Conservation (phyloP, 2,113 vertebrate species). For the Camelus dromedarius region DNA sequence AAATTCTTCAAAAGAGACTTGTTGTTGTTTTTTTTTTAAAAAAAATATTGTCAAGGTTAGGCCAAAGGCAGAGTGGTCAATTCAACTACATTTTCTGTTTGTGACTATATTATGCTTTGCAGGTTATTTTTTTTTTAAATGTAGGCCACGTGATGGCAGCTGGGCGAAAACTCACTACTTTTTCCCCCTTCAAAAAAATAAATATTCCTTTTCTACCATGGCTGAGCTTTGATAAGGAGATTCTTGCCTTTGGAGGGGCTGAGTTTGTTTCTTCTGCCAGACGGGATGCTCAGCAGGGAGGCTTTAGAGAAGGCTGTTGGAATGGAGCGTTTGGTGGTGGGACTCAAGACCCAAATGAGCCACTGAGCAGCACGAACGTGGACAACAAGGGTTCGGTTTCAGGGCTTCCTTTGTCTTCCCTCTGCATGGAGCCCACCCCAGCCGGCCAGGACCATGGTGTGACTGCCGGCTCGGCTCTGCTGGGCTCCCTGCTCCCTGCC, state of each 20-base stretch:
- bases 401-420: neutral
- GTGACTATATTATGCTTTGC: neutral
- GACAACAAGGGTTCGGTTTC: neutral
- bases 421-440: neutral
- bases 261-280: neutral
- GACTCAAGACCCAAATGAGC: neutral
- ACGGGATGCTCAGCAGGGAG: neutral
- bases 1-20: neutral
- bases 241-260: neutral
- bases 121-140: neutral
- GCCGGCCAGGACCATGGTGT: accelerated
- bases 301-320: neutral
- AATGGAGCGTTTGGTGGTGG: neutral
- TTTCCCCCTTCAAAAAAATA: neutral
- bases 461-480: neutral
- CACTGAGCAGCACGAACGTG: neutral
- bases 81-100: neutral
- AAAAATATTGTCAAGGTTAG: neutral
- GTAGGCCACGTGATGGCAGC: neutral
- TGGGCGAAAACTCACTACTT: neutral
- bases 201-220: neutral
- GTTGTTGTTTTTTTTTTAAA: neutral
- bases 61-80: neutral
- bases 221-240: neutral
- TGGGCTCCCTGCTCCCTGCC: accelerated